phyloP scores from a whole-genome alignment of 2,797 vertebrate species.

The Acipenser oxyrinchus region DNA sequence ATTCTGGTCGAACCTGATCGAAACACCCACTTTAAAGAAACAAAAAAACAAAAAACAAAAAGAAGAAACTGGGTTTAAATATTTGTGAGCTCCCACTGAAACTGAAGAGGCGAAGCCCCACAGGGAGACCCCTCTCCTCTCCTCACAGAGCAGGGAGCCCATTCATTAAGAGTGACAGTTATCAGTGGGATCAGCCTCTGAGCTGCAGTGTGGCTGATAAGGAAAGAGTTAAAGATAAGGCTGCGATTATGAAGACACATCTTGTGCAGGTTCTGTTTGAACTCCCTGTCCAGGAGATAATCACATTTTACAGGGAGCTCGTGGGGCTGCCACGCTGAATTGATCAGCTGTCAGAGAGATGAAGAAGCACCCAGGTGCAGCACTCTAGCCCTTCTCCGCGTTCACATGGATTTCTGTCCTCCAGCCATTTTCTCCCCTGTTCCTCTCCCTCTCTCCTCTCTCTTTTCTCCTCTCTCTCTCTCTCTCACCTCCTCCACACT shows the following conservation, averaged over 20 bases:
- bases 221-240: constrained; percentile 43
- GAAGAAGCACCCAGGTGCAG: constrained; percentile 61
- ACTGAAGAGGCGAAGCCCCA: too few species aligned
- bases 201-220: constrained; percentile 41
- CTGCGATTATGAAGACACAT: constrained; percentile 46
- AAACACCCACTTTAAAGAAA: too few species aligned
- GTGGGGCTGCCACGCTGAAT: constrained; percentile 36
- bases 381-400: constrained; percentile 46
- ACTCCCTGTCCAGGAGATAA: constrained; percentile 43
- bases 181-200: constrained; percentile 36
- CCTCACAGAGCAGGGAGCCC: too few species aligned
- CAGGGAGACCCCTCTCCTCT: too few species aligned
- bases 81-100: too few species aligned
- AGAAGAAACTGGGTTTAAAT: too few species aligned
- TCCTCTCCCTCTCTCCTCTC: constrained; percentile 44
- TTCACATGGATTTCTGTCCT: constrained; percentile 41
- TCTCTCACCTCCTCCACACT: constrained; percentile 25
- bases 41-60: too few species aligned
- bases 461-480: constrained; percentile 23
- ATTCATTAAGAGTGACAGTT: constrained; percentile 40
- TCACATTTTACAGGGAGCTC: constrained; percentile 45
- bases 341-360: constrained; percentile 43
- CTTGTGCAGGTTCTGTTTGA: constrained; percentile 30
- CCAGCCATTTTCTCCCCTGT: constrained; percentile 38
- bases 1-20: too few species aligned